phyloP scores from a whole-genome alignment of 2,888 invertebrate species.

The Rotaria macrura region DNA sequence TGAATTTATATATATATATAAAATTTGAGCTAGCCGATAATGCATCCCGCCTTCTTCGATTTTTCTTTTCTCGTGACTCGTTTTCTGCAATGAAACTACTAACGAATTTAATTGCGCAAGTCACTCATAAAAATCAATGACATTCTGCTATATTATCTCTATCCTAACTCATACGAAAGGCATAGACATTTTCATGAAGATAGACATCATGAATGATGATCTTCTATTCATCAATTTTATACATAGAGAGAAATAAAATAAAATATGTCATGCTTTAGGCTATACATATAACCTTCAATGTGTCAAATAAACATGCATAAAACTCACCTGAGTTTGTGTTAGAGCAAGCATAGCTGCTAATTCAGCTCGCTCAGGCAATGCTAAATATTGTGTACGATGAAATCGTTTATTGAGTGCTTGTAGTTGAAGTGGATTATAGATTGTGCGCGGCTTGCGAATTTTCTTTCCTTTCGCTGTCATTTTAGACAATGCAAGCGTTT shows the following conservation, averaged over 20 bases:
- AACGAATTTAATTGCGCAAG: not conserved
- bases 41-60: not conserved
- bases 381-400: not conserved
- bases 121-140: not conserved
- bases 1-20: constrained; percentile 5
- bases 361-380: not conserved
- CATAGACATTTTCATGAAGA: not conserved
- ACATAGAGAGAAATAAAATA: not conserved
- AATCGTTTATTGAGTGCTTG: not conserved
- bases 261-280: constrained; percentile 1
- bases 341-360: not conserved
- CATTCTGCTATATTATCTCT: not conserved
- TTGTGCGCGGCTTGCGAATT: not conserved
- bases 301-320: not conserved
- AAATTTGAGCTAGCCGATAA: not conserved
- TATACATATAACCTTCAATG: not conserved
- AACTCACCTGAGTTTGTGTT: constrained; percentile 4
- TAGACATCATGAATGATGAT: constrained; percentile 4
- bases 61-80: not conserved
- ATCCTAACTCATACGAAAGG: not conserved
- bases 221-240: not conserved
- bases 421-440: not conserved
- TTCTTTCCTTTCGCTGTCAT: not conserved
- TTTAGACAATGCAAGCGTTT: not conserved
- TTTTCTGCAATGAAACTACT: not conserved